Base-by-base conservation (phyloP, 2,888 invertebrate genomes). In the Trachelus stipa region DNA sequence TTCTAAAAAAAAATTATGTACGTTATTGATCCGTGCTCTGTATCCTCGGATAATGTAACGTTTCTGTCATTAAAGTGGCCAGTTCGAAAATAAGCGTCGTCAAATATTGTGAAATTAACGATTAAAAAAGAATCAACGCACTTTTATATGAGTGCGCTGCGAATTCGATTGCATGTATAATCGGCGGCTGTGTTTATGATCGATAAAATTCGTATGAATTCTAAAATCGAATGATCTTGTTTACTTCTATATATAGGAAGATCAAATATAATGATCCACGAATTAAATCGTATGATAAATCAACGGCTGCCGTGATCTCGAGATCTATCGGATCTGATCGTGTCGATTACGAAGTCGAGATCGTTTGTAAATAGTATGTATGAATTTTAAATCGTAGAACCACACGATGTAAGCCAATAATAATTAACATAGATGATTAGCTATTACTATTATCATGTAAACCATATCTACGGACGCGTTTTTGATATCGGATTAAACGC, bases 391-490 rank as follows among this genome's bases (percentile, higher is more conserved):
- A 81, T 77, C 83, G 81, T 82, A 80, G 85, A 85, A 83, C 84
- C 31, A 79, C 75, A 83, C 79, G 81, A 84, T 84, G 80, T 84
- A 85, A 86, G 82, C 78, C 78, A 85, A 79, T 81, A 81, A 79
- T 81, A 86, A 84, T 82, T 81, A 56, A 86, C 76, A 81, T 88
- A 88, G 86, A 83, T 76, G 79, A 86, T 83, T 86, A 87, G 85
- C 77, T 76, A 79, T 84, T 85, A 86, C 76, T 78, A 82, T 82
- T 84, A 87, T 81, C 81, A 86, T 85, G 83, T 87, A 86, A 88
- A 87, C 81, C 89, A 87, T 88, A 88, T 87, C 89, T 85, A 84
- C 77, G 83, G 81, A 40, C 82, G 83, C 83, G 85, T 84, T 84
- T 81, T 56, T 56, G 23, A 56, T 56, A 56, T 23, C 23, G 56